Evolutionary conservation across 2,113 vertebrate species (phyloP).

Genomic region (Dasyprocta punctata): DNA sequence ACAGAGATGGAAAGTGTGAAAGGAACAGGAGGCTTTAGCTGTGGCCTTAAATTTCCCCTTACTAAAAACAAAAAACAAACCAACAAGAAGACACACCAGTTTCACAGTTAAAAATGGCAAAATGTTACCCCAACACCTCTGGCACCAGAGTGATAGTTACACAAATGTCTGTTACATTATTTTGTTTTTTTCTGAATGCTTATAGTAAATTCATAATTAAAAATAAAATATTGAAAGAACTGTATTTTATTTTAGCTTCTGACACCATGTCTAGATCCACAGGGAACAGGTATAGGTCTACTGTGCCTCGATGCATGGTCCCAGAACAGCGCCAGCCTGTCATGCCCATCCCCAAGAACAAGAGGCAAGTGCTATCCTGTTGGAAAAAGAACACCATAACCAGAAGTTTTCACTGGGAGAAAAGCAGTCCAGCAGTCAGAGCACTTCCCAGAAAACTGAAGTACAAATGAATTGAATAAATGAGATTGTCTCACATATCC

Average conservation of each 20-base stretch:
- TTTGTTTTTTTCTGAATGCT: conserved; percentile 5
- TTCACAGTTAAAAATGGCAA: conserved; percentile 56
- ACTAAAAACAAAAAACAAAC: neutral
- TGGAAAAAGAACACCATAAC: neutral
- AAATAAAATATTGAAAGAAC: neutral
- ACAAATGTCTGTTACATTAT: neutral
- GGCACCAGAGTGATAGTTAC: neutral
- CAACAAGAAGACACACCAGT: neutral
- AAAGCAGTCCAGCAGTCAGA: neutral
- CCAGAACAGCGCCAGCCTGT: neutral
- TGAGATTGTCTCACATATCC: neutral
- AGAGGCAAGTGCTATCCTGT: neutral
- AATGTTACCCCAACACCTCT: neutral
- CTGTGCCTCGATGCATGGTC: neutral
- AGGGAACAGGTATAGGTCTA: neutral
- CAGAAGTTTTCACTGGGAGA: neutral
- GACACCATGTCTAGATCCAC: neutral
- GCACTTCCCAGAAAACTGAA: neutral
- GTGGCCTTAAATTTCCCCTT: neutral
- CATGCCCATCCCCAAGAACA: neutral
- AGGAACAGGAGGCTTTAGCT: neutral
- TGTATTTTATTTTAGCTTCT: neutral
- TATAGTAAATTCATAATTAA: conserved; percentile 9
- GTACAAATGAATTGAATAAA: conserved; percentile 14
- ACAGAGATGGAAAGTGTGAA: neutral